phyloP scores from a whole-genome alignment of 2,797 vertebrate species.

The Carcharodon carcharias region DNA sequence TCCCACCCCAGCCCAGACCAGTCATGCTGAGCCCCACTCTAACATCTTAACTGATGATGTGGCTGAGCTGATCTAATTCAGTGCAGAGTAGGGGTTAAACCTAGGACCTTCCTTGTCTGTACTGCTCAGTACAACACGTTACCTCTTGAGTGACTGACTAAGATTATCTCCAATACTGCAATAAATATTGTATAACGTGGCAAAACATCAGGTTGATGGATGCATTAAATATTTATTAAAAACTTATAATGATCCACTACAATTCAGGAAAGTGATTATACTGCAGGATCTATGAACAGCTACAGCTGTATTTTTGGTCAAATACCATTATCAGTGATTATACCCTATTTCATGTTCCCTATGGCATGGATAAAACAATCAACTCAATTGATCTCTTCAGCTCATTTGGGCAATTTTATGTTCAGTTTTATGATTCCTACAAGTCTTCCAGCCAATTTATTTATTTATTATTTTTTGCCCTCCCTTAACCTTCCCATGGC shows the following conservation, averaged over 20 bases:
- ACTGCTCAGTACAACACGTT: neutral
- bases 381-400: neutral
- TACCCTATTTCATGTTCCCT: neutral
- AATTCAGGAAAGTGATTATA: neutral
- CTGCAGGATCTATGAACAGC: neutral
- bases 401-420: neutral
- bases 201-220: neutral
- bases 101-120: neutral
- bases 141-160: neutral
- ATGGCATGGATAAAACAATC: neutral
- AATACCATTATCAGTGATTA: neutral
- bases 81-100: neutral
- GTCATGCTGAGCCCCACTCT: neutral
- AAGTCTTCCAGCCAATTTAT: neutral
- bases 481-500: neutral
- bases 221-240: neutral
- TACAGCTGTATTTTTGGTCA: neutral
- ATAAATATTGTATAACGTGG: neutral
- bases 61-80: neutral
- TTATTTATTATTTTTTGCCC: neutral
- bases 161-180: neutral
- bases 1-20: neutral
- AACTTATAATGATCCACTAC: neutral
- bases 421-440: neutral
- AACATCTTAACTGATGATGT: neutral